Percentiles rank a stretch among this genome's conserved stretches.
Evolutionary conservation across 2,113 vertebrate species (phyloP).

Genomic region (Clarias batrachus): DNA sequence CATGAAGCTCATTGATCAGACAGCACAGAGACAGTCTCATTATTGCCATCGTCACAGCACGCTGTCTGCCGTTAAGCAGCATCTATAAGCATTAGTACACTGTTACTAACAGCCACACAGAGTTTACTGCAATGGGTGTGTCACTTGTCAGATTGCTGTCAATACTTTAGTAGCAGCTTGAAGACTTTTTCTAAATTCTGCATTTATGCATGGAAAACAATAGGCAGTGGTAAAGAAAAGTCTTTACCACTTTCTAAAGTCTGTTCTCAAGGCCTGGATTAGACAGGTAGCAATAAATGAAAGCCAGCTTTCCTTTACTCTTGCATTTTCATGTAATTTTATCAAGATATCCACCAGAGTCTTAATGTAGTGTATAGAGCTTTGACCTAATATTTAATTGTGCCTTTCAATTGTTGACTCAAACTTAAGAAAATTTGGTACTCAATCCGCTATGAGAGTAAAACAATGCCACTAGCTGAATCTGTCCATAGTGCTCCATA

Average conservation of each 20-base stretch:
- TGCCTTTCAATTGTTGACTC: neutral
- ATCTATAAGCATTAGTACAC: conserved; percentile 68
- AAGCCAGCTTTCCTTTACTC: neutral
- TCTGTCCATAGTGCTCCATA: neutral
- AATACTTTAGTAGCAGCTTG: conserved; percentile 45
- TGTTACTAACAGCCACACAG: conserved; percentile 53
- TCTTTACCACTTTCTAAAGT: neutral
- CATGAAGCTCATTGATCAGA: conserved; percentile 77
- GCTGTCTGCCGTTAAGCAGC: conserved; percentile 60
- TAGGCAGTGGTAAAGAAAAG: neutral
- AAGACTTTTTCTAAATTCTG: conserved; percentile 29
- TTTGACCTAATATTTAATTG: neutral
- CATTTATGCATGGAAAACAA: neutral
- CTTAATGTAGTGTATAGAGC: neutral
- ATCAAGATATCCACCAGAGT: neutral
- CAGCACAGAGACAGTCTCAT: conserved; percentile 73
- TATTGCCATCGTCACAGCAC: conserved; percentile 59
- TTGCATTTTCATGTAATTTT: neutral
- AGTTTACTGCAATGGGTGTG: conserved; percentile 66
- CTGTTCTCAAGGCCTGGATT: neutral
- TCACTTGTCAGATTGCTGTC: conserved; percentile 52
- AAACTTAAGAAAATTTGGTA: neutral
- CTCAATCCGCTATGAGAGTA: neutral
- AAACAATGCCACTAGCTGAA: neutral
- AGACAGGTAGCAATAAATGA: conserved; percentile 21